Conservation (phyloP, 2,797 vertebrate species). For the Dendrocincla tyrannina region DNA sequence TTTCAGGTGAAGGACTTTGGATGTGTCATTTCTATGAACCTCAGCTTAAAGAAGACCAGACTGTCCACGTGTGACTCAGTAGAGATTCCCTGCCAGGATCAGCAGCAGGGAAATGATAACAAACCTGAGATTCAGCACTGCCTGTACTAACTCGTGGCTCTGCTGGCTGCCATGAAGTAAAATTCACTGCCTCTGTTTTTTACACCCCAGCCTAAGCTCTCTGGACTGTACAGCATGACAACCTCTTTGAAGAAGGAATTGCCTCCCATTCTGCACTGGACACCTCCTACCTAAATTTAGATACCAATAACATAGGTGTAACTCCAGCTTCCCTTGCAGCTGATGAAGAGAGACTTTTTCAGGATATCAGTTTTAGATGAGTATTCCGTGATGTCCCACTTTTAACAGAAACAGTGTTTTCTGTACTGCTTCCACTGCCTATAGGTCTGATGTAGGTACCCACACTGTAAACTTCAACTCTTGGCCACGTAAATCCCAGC, state of each 20-base stretch:
- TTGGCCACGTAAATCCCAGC: background rate
- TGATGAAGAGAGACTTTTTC: background rate
- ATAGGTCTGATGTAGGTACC: background rate
- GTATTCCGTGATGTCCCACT: background rate
- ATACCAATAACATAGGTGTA: background rate
- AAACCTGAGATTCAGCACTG: background rate
- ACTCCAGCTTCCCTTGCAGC: background rate
- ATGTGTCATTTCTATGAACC: background rate
- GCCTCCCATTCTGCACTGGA: background rate
- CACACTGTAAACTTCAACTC: background rate
- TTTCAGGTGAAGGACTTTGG: background rate
- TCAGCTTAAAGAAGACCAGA: background rate
- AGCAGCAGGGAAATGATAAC: background rate
- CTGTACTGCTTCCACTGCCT: background rate
- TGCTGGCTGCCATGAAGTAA: background rate
- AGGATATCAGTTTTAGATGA: background rate
- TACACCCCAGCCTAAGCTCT: background rate
- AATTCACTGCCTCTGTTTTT: background rate
- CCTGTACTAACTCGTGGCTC: background rate
- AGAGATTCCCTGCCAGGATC: background rate
- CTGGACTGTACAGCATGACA: rapidly evolving
- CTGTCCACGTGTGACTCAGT: background rate
- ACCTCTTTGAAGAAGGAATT: background rate
- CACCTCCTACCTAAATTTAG: background rate
- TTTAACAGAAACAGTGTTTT: background rate